Evolutionary conservation across 2,113 vertebrate genomes (phyloP), one percentile per base, ranked within the genome.

Genomic region (Mellivora capensis): DNA sequence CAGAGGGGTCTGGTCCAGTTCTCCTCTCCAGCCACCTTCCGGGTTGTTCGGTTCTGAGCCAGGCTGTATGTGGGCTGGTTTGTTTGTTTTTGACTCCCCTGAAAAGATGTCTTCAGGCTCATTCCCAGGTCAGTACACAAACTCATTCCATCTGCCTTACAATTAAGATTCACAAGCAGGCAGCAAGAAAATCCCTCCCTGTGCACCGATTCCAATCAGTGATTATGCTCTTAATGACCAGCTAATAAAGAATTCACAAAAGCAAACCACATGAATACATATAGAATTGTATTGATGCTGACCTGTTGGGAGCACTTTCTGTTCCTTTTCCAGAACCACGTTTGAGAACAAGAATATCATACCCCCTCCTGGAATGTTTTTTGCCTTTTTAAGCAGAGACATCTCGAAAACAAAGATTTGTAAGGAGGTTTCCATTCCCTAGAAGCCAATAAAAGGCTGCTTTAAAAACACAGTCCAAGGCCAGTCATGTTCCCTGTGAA

Each of bases 111-210:
- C 42, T 96, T 61, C 47, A 17, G 71, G 29, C 71, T 52, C n/a
- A 6, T 94, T 87, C 80, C 52, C 31, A 49, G 93, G 91, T 92
- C 57, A 62, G 64, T 54, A 25, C 81, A 39, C 87, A 87, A 90
- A 88, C 84, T 94, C 93, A 42, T 95, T 94, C 88, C 52, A 86
- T 91, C 95, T 86, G 81, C 77, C 90, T 95, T 62, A 94, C 90
- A 93, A 93, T 97, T 97, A 97, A 94, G 90, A 97, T 81, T 85
- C 93, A 90, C 86, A 96, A 62, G 71, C 76, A 96, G 80, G 69
- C 31, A 1, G 74, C 90, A 96, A 93, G 81, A 14, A 76, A 81
- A 44, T 91, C 34, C 82, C 77, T 97, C 49, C 83, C 77, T 72
- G 96, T 39, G 76, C 93, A 84, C 91, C 31, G 21, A 27, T 97